Conservation (phyloP, 2,888 invertebrate species). For the Exephanes ischioxanthus region DNA sequence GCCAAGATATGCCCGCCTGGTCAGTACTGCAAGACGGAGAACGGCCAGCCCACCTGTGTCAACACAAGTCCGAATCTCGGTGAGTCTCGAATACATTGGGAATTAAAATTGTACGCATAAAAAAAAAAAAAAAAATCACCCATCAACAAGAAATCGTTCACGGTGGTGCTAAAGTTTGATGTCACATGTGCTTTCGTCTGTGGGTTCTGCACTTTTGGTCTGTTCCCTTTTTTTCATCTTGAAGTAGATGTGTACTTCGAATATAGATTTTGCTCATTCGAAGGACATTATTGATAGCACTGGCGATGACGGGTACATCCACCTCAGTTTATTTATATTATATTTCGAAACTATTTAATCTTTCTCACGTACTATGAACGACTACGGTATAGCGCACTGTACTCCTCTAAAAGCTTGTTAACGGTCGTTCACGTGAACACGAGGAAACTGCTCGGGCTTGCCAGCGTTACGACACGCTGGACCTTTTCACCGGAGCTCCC, state of each 20-base stretch:
- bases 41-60: conserved; percentile 79
- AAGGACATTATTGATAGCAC: neutral
- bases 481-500: conserved; percentile 47
- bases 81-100: conserved; percentile 75
- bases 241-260: neutral
- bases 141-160: neutral
- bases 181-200: neutral
- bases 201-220: conserved; percentile 31
- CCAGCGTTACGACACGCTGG: conserved; percentile 18
- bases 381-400: conserved; percentile 16
- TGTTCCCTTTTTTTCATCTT: conserved; percentile 12
- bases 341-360: neutral
- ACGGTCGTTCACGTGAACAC: conserved; percentile 57
- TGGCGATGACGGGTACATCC: neutral
- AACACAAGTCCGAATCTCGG: conserved; percentile 76
- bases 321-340: neutral
- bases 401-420: conserved; percentile 67
- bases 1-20: conserved; percentile 77
- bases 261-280: conserved; percentile 10
- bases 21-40: conserved; percentile 80
- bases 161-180: neutral
- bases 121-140: neutral
- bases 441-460: conserved; percentile 26
- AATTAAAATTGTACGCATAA: neutral
- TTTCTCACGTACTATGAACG: neutral